A percentile compares a stretch with the other conserved stretches of the same genome.
These are phyloP conservation scores for Pomacea maculata DNA, from an alignment of 1,140 invertebrate genomes.

Conservation along the genomic window DNA sequence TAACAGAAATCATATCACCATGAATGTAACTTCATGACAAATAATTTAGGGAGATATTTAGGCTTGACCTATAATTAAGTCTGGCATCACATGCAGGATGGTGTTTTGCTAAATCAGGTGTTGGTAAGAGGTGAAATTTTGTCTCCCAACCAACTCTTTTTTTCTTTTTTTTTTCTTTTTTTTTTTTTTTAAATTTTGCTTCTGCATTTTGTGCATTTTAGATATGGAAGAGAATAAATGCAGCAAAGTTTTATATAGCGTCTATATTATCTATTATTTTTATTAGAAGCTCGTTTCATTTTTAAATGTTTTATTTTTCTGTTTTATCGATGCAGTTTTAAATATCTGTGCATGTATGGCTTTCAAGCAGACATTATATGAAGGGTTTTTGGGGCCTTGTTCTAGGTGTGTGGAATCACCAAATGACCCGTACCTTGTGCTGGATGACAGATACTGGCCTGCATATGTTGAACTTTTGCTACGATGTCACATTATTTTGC, in stretches of 20 bases:
- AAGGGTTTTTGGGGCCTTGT: too few relatives aligned
- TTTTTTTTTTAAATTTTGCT: too few relatives aligned
- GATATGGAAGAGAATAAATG: too few relatives aligned
- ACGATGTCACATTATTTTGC: slow-evolving; percentile 39
- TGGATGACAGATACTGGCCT: slow-evolving; percentile 40
- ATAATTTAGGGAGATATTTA: not conserved
- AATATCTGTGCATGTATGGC: too few relatives aligned
- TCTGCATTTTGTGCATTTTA: too few relatives aligned
- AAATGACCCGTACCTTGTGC: slow-evolving; percentile 41
- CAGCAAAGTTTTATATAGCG: too few relatives aligned
- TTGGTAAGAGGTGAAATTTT: not conserved
- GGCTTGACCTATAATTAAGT: not conserved
- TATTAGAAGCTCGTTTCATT: too few relatives aligned
- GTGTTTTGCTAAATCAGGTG: not conserved
- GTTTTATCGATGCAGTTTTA: too few relatives aligned
- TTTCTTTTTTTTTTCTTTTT: too few relatives aligned
- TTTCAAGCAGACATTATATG: too few relatives aligned
- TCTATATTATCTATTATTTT: too few relatives aligned
- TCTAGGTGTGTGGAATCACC: slow-evolving; percentile 42
- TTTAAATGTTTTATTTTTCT: too few relatives aligned
- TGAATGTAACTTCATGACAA: not conserved
- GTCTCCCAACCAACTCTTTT: not conserved
- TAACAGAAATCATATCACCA: not conserved
- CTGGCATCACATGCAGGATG: not conserved
- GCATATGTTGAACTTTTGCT: slow-evolving; percentile 47